Evolutionary conservation across 23 tunicate genomes (phyloP).

Genomic region (Diplosoma virens): DNA sequence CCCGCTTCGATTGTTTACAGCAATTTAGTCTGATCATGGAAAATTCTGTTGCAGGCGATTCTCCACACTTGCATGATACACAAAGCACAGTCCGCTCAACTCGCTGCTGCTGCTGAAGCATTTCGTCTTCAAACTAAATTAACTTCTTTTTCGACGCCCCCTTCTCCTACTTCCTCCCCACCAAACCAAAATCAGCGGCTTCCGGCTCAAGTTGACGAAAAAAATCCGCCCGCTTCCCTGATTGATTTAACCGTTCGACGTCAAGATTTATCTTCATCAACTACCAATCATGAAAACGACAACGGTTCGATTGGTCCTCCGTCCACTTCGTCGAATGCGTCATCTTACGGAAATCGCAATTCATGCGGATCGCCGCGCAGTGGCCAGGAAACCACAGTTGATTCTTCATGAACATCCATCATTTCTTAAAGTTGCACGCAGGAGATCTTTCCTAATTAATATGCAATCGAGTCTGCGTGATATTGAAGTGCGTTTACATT

Average conservation of each 20-base stretch:
- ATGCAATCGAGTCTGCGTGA: no score
- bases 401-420: constrained; percentile 25
- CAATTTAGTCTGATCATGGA: no score
- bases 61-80: constrained; percentile 80
- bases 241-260: constrained; percentile 8
- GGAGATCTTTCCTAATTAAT: no score
- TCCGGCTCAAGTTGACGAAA: constrained; percentile 26
- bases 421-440: no score
- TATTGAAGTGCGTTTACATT: no score
- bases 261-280: background rate
- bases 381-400: constrained; percentile 28
- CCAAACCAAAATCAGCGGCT: background rate
- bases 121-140: background rate
- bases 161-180: constrained; percentile 55
- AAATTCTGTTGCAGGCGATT: constrained; percentile 67
- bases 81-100: constrained; percentile 41
- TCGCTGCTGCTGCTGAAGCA: constrained; percentile 14
- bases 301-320: constrained; percentile 53
- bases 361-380: constrained; percentile 36
- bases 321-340: constrained; percentile 46
- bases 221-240: constrained; percentile 38
- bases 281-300: background rate
- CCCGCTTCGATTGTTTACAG: background rate
- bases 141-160: constrained; percentile 30
- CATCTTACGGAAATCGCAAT: constrained; percentile 11